Evolutionary conservation across 2,113 vertebrate species (phyloP).

Genomic region (Peromyscus leucopus): DNA sequence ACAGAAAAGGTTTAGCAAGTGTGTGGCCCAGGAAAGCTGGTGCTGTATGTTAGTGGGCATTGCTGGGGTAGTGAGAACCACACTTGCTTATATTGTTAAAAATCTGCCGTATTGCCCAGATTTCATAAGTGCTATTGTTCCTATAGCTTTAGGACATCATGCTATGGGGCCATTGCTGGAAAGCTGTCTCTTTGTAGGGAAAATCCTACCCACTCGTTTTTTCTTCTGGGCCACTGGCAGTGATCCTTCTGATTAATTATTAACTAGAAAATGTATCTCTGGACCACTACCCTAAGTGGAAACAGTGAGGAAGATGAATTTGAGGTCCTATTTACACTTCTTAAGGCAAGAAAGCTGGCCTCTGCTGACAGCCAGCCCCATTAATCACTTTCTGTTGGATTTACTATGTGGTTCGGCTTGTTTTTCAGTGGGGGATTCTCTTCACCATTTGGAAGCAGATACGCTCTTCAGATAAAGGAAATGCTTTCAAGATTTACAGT

Average conservation of each 20-base stretch:
- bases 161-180: not conserved
- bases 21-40: not conserved
- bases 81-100: not conserved
- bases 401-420: conserved; percentile 48
- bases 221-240: not conserved
- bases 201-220: conserved; percentile 1
- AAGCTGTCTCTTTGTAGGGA: not conserved
- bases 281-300: conserved; percentile 20
- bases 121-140: not conserved
- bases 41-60: not conserved
- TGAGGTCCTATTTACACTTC: conserved; percentile 39
- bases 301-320: conserved; percentile 76
- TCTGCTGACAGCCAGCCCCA: conserved; percentile 4
- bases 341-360: conserved; percentile 50
- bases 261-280: conserved; percentile 60
- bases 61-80: not conserved
- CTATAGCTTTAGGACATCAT: not conserved
- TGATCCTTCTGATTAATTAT: conserved; percentile 65
- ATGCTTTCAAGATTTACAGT: conserved; percentile 58
- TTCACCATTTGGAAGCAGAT: conserved; percentile 69
- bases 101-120: not conserved
- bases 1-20: not conserved
- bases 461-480: conserved; percentile 64
- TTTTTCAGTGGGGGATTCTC: conserved; percentile 67
- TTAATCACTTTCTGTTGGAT: conserved; percentile 72